phyloP scores from a whole-genome alignment of 2,888 invertebrate genomes.

The Rhagonycha fulva region DNA sequence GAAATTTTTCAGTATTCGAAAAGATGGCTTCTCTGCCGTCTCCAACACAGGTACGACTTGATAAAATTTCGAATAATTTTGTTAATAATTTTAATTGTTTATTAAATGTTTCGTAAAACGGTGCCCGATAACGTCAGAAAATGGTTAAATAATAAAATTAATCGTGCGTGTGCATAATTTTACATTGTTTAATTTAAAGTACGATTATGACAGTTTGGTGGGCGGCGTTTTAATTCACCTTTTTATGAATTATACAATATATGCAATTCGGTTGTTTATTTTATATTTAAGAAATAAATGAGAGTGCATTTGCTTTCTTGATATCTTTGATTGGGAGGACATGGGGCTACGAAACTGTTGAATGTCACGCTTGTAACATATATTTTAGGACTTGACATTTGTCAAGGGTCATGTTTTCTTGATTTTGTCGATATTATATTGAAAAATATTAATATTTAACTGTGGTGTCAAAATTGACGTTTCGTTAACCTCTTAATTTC shows the following conservation, averaged over 20 bases:
- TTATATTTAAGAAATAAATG: neutral
- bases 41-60: constrained; percentile 75
- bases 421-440: constrained; percentile 1
- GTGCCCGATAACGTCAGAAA: neutral
- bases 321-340: neutral
- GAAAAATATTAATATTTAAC: neutral
- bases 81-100: constrained; percentile 28
- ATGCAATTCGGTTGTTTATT: constrained; percentile 7
- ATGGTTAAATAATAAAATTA: neutral
- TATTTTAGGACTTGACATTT: constrained; percentile 22
- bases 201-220: constrained; percentile 42
- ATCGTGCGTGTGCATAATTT: neutral
- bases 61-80: constrained; percentile 43
- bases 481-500: neutral
- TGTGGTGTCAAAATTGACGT: neutral
- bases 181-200: neutral
- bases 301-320: neutral
- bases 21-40: constrained; percentile 86
- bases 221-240: constrained; percentile 43
- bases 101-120: neutral
- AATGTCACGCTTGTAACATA: constrained; percentile 8
- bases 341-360: constrained; percentile 19
- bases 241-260: constrained; percentile 36
- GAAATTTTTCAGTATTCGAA: constrained; percentile 53
- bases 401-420: constrained; percentile 10